A percentile compares a stretch with the other conserved stretches of the same genome.
Evolutionary conservation across 2,113 vertebrate species (phyloP).

Genomic region (Microtus oregoni): DNA sequence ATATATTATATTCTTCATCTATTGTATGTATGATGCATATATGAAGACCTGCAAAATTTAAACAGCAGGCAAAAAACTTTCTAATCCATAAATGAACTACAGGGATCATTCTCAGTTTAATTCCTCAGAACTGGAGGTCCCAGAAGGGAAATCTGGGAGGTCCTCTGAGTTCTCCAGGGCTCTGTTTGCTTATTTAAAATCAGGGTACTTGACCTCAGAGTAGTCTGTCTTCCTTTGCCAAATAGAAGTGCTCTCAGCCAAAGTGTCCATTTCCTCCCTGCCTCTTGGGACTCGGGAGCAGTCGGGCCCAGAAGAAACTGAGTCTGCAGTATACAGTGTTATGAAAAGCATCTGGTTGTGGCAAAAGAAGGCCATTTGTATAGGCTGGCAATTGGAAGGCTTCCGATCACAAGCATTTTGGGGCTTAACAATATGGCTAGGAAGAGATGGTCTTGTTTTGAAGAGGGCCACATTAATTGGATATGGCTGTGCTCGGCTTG

Average conservation of each 20-base stretch:
- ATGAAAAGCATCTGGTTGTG: background rate
- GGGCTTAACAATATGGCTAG: slow-evolving; percentile 8
- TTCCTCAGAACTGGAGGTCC: background rate
- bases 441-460: background rate
- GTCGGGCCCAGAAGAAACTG: background rate
- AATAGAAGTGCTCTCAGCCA: background rate
- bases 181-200: slow-evolving; percentile 1
- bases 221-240: background rate
- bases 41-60: background rate
- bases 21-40: background rate
- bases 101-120: background rate
- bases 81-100: background rate
- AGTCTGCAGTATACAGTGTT: background rate
- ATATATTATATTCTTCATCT: background rate
- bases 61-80: background rate
- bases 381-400: background rate
- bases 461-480: background rate
- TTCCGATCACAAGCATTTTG: background rate
- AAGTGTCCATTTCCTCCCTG: background rate
- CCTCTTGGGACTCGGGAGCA: background rate
- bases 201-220: background rate
- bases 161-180: background rate
- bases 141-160: background rate
- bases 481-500: background rate
- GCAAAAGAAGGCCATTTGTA: background rate